Evolutionary conservation across 2,797 vertebrate genomes (phyloP).

Genomic region (Poecilia velifera): DNA sequence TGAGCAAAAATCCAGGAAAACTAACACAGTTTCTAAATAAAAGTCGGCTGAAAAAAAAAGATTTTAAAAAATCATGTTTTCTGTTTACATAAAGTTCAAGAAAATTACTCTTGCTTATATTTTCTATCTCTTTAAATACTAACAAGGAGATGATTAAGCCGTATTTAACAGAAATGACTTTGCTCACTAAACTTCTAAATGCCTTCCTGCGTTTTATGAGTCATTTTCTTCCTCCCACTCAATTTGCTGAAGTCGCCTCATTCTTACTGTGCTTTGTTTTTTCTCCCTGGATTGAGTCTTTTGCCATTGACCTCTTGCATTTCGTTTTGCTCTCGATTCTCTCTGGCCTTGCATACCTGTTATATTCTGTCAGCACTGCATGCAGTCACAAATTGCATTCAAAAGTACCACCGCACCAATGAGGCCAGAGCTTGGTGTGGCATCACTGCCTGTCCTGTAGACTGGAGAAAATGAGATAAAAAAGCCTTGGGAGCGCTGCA

Average conservation of each 20-base stretch:
- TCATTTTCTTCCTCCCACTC: background rate
- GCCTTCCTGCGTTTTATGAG: background rate
- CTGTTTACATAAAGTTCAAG: background rate
- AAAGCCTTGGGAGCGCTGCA: slow-evolving; percentile 28
- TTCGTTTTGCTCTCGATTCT: slow-evolving; percentile 7
- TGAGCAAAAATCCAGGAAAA: background rate
- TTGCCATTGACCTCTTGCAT: slow-evolving; percentile 19
- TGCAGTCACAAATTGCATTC: background rate
- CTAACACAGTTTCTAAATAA: background rate
- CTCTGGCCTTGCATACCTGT: slow-evolving; percentile 5
- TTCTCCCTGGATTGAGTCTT: slow-evolving; percentile 22
- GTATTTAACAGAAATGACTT: background rate
- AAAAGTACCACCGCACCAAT: background rate
- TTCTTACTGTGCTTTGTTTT: background rate
- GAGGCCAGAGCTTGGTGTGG: background rate
- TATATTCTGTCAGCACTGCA: background rate
- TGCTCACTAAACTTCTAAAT: background rate
- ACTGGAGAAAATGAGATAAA: slow-evolving; percentile 21
- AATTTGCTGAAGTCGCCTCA: background rate
- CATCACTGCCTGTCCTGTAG: slow-evolving; percentile 3
- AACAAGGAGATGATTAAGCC: background rate
- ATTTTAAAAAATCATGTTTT: background rate
- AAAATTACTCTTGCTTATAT: background rate
- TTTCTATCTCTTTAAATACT: background rate
- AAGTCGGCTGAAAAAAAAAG: background rate